Evolutionary conservation across 2,888 invertebrate species (phyloP).

Genomic region (Leptinotarsa haldemani): DNA sequence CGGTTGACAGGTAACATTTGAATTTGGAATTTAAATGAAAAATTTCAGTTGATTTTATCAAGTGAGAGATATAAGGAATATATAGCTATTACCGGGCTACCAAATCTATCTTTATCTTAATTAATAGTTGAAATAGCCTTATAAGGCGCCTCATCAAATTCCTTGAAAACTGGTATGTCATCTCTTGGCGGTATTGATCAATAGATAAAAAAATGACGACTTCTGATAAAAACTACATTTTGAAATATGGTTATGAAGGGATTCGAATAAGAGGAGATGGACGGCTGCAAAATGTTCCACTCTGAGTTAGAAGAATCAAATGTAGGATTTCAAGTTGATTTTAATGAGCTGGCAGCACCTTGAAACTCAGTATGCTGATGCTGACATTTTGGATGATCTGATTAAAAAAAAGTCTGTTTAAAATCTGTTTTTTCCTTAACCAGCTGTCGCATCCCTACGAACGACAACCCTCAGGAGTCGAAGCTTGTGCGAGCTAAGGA

Average conservation of each 20-base stretch:
- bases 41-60: slow-evolving; percentile 40
- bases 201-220: slow-evolving; percentile 36
- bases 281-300: too few relatives aligned
- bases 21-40: slow-evolving; percentile 25
- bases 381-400: too few relatives aligned
- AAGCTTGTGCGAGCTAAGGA: too few relatives aligned
- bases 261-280: too few relatives aligned
- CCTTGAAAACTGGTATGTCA: slow-evolving; percentile 36
- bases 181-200: slow-evolving; percentile 31
- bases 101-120: slow-evolving; percentile 38
- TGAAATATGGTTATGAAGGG: neutral
- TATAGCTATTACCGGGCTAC: slow-evolving; percentile 35
- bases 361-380: too few relatives aligned
- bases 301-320: too few relatives aligned
- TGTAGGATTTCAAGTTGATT: too few relatives aligned
- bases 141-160: slow-evolving; percentile 38
- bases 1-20: slow-evolving; percentile 29
- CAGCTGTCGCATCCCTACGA: too few relatives aligned
- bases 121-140: slow-evolving; percentile 39
- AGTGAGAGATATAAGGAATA: slow-evolving; percentile 31
- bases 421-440: too few relatives aligned
- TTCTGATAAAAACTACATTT: neutral
- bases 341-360: too few relatives aligned
- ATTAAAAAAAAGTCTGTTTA: too few relatives aligned
- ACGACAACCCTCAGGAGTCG: too few relatives aligned